Base-by-base conservation (phyloP, 2,797 vertebrate species). In the Epinephelus coioides region DNA sequence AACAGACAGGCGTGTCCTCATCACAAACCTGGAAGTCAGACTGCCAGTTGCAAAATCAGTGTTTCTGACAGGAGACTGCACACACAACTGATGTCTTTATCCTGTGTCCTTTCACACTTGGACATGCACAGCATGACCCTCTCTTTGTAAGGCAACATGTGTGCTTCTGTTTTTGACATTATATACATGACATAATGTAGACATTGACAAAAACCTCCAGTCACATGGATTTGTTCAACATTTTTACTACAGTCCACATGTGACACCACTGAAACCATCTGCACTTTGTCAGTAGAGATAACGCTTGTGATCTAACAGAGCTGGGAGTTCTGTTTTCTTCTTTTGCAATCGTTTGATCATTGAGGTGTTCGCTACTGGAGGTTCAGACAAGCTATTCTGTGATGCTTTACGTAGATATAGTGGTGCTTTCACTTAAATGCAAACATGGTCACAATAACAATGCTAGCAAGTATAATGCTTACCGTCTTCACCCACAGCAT, bases 121-220 rank as follows among this genome's bases (percentile, higher is more conserved):
- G 73, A 85, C 78, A 80, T 13, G 46, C 90, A 89, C 91, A 92
- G 90, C 91, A 78, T 62, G 88, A 61, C 40, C 56, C 40, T 56
- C 6, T 82, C 51, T 73, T 85, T 83, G 46, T 67, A n/a, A 78
- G 76, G 44, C 43, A 23, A 38, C 18, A 6, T 56, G 69, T 21
- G 49, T 61, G 73, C 85, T 80, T 85, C 93, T 92, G 93, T 77
- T 93, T 86, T 61, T 94, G 92, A 93, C 92, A 89, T 79, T 49
- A 46, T 65, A 83, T 78, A 57, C 43, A 53, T 74, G 10, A 79
- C 73, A 78, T 79, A 69, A 71, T 71, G 25, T 47, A 63, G 64
- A 68, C 65, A 54, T 44, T 71, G 46, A 59, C 55, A 63, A 43
- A 69, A 67, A 7, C 47, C 21, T 46, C 11, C 1, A 43, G 68